Evolutionary conservation across 2,797 vertebrate species (phyloP).

Genomic region (Numenius phaeopus): DNA sequence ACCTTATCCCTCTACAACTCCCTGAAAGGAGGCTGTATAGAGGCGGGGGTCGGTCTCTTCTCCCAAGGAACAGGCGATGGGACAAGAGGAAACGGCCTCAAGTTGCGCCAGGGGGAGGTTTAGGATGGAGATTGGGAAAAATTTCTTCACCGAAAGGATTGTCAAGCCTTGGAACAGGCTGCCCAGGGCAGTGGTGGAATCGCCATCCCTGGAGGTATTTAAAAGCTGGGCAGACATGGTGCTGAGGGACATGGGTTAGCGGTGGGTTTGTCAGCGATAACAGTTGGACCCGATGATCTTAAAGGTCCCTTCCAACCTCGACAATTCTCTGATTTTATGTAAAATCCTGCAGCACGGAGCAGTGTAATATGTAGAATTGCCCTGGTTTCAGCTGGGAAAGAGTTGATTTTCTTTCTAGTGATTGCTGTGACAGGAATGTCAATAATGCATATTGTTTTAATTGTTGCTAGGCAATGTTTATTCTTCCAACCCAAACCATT

Average conservation of each 20-base stretch:
- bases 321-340: fast-evolving
- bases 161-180: not conserved
- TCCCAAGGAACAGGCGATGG: not conserved
- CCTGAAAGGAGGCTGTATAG: not conserved
- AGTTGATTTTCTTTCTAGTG: not conserved
- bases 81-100: not conserved
- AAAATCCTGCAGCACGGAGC: not conserved
- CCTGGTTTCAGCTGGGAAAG: not conserved
- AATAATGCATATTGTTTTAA: not conserved
- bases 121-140: not conserved
- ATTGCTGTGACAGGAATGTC: not conserved
- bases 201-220: not conserved
- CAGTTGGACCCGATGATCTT: not conserved
- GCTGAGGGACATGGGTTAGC: not conserved
- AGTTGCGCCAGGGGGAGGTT: not conserved
- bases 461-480: not conserved
- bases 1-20: not conserved
- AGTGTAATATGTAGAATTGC: not conserved
- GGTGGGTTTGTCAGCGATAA: not conserved
- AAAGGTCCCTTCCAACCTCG: not conserved
- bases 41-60: not conserved
- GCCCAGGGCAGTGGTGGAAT: not conserved
- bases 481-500: not conserved
- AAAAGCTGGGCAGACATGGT: not conserved
- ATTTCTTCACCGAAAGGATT: not conserved